phyloP scores from a whole-genome alignment of 2,888 invertebrate species.

The Cataglyphis altisquamis region DNA sequence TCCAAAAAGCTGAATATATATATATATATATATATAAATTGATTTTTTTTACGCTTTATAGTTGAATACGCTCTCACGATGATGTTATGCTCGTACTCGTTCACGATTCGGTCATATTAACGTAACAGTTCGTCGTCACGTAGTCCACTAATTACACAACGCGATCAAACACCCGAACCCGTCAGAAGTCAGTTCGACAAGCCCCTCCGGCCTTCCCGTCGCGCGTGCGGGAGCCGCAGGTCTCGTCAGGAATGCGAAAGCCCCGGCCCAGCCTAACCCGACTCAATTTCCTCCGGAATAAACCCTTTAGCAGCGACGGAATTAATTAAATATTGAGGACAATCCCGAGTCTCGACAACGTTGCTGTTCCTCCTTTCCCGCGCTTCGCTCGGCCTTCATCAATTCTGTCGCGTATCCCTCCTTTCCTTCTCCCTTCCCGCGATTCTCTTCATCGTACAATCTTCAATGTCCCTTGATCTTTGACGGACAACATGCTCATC shows the following conservation, averaged over 20 bases:
- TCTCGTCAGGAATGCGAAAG: constrained; percentile 59
- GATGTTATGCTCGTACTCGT: not conserved
- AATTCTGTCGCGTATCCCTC: not conserved
- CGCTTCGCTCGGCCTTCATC: not conserved
- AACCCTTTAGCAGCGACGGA: constrained; percentile 59
- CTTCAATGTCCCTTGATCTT: constrained; percentile 30
- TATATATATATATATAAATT: not conserved
- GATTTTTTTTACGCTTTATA: not conserved
- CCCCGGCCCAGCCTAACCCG: constrained; percentile 36
- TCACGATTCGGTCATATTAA: constrained; percentile 17
- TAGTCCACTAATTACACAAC: constrained; percentile 23
- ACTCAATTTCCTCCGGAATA: constrained; percentile 49
- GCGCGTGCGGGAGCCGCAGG: constrained; percentile 39
- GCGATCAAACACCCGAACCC: constrained; percentile 22
- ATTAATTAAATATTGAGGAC: constrained; percentile 70
- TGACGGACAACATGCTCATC: constrained; percentile 25
- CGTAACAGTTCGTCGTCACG: constrained; percentile 25
- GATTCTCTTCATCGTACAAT: constrained; percentile 8
- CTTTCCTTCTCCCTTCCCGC: not conserved
- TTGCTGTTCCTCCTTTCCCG: not conserved
- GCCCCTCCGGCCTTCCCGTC: not conserved
- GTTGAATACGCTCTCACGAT: not conserved
- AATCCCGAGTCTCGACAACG: constrained; percentile 57
- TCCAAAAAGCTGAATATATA: not conserved
- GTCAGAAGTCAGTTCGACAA: constrained; percentile 48